These are phyloP conservation scores for Laspeyria flexula DNA, from an alignment of 2,888 invertebrate species.

Conservation along the genomic window DNA sequence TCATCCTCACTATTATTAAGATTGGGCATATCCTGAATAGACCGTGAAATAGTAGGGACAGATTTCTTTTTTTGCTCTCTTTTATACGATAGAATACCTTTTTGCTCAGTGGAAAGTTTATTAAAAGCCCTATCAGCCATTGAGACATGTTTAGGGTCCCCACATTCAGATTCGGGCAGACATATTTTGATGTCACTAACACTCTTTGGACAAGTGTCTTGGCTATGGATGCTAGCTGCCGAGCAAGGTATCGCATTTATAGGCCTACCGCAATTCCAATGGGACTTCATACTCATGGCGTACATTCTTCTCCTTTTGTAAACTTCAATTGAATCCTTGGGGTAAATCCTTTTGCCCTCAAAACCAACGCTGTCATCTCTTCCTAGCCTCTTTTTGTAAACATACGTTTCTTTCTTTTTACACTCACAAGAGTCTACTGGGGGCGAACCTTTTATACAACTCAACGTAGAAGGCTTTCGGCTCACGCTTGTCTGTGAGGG, in stretches of 20 bases:
- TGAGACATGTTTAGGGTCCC: too few species aligned
- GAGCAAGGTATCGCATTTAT: slow-evolving; percentile 11
- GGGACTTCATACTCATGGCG: slow-evolving; percentile 54
- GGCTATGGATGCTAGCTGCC: slow-evolving; percentile 36
- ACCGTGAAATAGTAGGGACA: background rate
- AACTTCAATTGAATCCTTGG: slow-evolving; percentile 76
- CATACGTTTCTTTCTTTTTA: slow-evolving; percentile 10
- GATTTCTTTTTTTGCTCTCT: background rate
- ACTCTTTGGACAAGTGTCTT: background rate
- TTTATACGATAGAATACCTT: background rate
- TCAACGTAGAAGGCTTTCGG: too few species aligned
- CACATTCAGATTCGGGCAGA: too few species aligned
- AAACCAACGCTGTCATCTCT: too few species aligned
- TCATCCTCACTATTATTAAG: too few species aligned
- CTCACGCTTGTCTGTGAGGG: too few species aligned
- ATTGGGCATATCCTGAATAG: too few species aligned
- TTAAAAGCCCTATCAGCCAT: too few species aligned
- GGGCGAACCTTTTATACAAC: slow-evolving; percentile 59
- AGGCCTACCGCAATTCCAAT: slow-evolving; percentile 45
- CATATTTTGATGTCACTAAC: too few species aligned
- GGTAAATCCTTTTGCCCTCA: slow-evolving; percentile 46
- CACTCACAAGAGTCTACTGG: background rate
- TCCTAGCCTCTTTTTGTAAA: too few species aligned
- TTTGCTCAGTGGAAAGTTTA: background rate
- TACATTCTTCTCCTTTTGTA: slow-evolving; percentile 64